Percentiles rank a stretch among this genome's conserved stretches.
phyloP scores from a whole-genome alignment of 2,797 vertebrate genomes.

The Periophthalmus magnuspinnatus region DNA sequence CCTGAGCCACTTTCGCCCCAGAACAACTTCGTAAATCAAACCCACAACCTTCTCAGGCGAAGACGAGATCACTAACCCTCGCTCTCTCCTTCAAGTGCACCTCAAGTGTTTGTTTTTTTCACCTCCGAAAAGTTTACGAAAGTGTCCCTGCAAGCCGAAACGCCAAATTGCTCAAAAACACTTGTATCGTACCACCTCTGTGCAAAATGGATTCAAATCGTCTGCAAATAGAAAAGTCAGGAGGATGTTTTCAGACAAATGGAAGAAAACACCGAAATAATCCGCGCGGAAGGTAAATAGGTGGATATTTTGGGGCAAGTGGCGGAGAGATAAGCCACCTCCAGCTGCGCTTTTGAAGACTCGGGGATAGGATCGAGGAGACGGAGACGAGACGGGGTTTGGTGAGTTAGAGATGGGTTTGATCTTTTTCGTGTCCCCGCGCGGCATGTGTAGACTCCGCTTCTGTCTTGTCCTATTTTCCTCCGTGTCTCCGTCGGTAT shows the following conservation, averaged over 20 bases:
- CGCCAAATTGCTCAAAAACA: constrained; percentile 38
- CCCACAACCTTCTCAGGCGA: neutral
- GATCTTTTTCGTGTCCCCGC: constrained; percentile 44
- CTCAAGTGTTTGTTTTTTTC: neutral
- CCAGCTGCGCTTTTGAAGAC: constrained; percentile 62
- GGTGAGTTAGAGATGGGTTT: constrained; percentile 39
- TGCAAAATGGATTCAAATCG: constrained; percentile 56
- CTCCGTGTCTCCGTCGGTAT: constrained; percentile 36
- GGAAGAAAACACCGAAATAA: constrained; percentile 45
- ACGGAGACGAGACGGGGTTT: constrained; percentile 51
- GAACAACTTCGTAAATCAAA: neutral
- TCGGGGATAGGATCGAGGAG: constrained; percentile 37
- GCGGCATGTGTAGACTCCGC: constrained; percentile 33
- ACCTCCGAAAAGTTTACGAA: constrained; percentile 24
- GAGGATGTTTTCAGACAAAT: constrained; percentile 48
- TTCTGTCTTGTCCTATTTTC: constrained; percentile 64
- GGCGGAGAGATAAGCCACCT: constrained; percentile 49
- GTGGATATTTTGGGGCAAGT: constrained; percentile 54
- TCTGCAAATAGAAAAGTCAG: constrained; percentile 20
- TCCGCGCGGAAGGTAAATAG: constrained; percentile 68
- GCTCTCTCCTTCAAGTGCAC: too few species aligned
- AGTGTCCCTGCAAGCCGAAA: constrained; percentile 52
- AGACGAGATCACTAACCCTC: neutral
- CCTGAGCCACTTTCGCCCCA: too few species aligned
- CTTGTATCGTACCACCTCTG: constrained; percentile 26